Percentiles rank a stretch among this genome's conserved stretches.
These are phyloP conservation scores for Melanostoma scalare DNA, from an alignment of 2,888 invertebrate genomes.

Conservation along the genomic window DNA sequence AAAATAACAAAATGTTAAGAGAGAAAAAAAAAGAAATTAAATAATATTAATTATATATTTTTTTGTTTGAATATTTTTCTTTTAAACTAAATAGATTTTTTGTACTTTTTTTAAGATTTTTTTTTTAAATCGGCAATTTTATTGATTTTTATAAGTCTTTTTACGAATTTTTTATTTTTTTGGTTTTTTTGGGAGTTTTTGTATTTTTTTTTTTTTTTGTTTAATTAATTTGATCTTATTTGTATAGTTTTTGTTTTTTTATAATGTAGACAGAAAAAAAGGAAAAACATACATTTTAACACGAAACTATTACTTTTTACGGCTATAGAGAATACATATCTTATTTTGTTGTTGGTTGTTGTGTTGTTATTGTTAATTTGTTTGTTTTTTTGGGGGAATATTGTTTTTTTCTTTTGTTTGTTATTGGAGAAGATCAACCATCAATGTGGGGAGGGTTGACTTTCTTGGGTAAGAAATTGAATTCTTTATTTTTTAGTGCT, in stretches of 20 bases:
- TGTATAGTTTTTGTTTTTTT: conserved; percentile 37
- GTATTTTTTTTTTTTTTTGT: conserved; percentile 51
- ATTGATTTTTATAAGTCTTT: conserved; percentile 61
- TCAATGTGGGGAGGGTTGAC: conserved; percentile 2
- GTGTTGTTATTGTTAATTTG: conserved; percentile 53
- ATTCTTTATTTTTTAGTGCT: conserved; percentile 33
- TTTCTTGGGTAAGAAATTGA: conserved; percentile 58
- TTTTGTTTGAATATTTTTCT: conserved; percentile 51
- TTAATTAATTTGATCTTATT: conserved; percentile 17
- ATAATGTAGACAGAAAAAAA: conserved; percentile 59
- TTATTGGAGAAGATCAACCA: conserved; percentile 25
- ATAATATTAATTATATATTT: conserved; percentile 65
- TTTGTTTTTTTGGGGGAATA: conserved; percentile 39
- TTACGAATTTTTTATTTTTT: conserved; percentile 59
- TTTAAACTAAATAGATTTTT: conserved; percentile 74
- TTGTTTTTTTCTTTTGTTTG: conserved; percentile 48
- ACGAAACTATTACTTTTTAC: conserved; percentile 67
- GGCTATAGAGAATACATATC: conserved; percentile 69
- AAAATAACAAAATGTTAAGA: conserved; percentile 31
- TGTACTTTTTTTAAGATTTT: conserved; percentile 69
- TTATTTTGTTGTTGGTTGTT: conserved; percentile 60
- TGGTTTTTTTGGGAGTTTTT: conserved; percentile 47
- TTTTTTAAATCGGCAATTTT: conserved; percentile 62
- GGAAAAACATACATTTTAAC: conserved; percentile 69
- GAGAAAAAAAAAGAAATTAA: conserved; percentile 25